Base-by-base conservation (phyloP, 2,113 vertebrate species). In the Dolichotis patagonum region DNA sequence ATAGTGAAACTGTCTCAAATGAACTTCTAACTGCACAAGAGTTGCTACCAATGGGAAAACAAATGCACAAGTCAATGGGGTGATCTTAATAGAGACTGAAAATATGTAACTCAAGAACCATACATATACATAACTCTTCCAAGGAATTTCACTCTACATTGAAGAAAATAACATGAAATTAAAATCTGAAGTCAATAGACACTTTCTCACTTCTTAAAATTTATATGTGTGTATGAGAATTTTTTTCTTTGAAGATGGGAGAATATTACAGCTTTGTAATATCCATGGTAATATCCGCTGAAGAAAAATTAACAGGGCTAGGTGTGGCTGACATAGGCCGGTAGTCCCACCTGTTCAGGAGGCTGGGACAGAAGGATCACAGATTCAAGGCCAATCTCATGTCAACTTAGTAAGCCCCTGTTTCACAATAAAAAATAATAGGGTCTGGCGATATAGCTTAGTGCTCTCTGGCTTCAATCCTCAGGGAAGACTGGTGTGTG, bases 101-200 rank as follows among this genome's bases (percentile, higher is more conserved):
- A 91, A 20, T 13, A 92, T 14, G 63, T 8, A 81, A 78, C 22
- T 78, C 13, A 24, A 41, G 56, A 93, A 83, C n/a, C 35, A 35
- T 46, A 87, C 85, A 4, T 75, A 4, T 75, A 62, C 3, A 91
- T 54, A 91, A 94, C 22, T 67, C 35, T 91, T 88, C 9, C 71
- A 62, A 91, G 54, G 17, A 84, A 52, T 38, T 84, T 35, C 65
- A 46, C 49, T 87, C 49, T 62, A 60, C 91, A 90, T 62, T 93
- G 81, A 90, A 94, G 24, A 91, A 94, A 69, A 41, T 90, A 75
- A 83, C 90, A 82, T 7, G 67, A 24, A 65, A 75, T 46, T 67
- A 93, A 93, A 90, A 87, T 77, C 22, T 43, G 8, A 2, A 96
- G 26, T 92, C 9, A 75, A 58, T 7, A 16, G 20, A 67, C 20